phyloP scores from a whole-genome alignment of 2,888 invertebrate species.

The Dynastes maya region DNA sequence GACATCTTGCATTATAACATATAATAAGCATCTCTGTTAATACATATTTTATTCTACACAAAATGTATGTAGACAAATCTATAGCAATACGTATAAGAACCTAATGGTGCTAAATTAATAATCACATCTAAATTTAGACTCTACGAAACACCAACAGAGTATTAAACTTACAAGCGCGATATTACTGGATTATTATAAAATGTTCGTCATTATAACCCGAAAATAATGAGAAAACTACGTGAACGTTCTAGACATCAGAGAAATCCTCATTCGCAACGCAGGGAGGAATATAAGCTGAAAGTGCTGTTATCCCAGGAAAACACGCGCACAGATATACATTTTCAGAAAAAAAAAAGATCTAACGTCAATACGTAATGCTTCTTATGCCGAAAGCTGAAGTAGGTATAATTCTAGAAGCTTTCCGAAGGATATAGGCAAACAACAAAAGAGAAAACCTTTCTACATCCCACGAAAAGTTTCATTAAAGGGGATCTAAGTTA shows the following conservation, averaged over 20 bases:
- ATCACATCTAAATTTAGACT: conserved; percentile 14
- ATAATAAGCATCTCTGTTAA: too few relatives aligned
- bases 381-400: background rate
- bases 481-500: background rate
- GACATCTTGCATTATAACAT: too few relatives aligned
- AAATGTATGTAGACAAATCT: background rate
- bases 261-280: too few relatives aligned
- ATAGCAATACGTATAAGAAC: background rate
- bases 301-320: background rate
- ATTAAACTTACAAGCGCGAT: background rate
- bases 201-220: too few relatives aligned
- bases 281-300: background rate
- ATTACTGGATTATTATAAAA: too few relatives aligned
- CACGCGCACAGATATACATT: too few relatives aligned
- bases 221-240: too few relatives aligned
- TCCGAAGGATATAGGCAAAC: background rate
- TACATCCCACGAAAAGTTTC: background rate
- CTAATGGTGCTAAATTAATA: background rate
- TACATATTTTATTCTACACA: too few relatives aligned
- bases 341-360: too few relatives aligned
- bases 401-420: background rate
- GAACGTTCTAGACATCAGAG: too few relatives aligned
- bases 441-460: background rate
- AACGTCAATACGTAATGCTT: conserved; percentile 2
- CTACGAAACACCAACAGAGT: background rate